Evolutionary conservation across 35 echinoderm and acorn worm species (phyloP).

Genomic region (Stichopus chloronotus): DNA sequence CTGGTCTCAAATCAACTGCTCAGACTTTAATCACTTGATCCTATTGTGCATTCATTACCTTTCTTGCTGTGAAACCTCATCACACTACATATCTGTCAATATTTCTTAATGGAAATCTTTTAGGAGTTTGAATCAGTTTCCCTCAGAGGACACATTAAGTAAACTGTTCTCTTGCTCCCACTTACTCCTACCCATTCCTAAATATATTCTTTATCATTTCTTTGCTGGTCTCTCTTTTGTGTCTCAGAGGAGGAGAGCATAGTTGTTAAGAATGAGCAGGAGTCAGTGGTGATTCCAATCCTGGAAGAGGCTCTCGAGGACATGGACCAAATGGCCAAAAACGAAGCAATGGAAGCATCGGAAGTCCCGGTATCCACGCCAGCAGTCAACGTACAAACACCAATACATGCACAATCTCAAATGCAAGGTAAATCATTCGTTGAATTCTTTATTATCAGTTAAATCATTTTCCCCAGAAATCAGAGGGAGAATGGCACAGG

Average conservation of each 20-base stretch:
- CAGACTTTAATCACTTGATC: too few species aligned
- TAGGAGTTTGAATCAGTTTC: too few species aligned
- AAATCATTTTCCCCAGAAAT: not conserved
- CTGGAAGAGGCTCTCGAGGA: slow-evolving; percentile 30
- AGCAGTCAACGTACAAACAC: too few species aligned
- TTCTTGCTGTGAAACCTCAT: too few species aligned
- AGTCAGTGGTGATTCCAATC: slow-evolving; percentile 23
- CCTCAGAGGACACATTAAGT: too few species aligned
- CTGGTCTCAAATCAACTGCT: too few species aligned
- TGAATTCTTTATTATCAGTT: not conserved
- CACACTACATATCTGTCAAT: too few species aligned
- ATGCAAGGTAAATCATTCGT: slow-evolving; percentile 2
- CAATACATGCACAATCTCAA: not conserved
- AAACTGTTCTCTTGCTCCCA: too few species aligned
- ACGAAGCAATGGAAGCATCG: not conserved
- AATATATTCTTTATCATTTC: too few species aligned
- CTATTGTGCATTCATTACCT: too few species aligned
- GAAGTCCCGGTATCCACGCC: not conserved
- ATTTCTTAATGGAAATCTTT: too few species aligned
- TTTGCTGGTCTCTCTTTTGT: not conserved
- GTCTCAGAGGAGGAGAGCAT: not conserved
- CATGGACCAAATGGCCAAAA: slow-evolving; percentile 11
- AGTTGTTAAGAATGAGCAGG: slow-evolving; percentile 7
- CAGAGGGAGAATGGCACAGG: not conserved
- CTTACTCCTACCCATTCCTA: too few species aligned